Evolutionary conservation across 1,140 invertebrate genomes (phyloP).

Genomic region (Phenacoccus solenopsis): DNA sequence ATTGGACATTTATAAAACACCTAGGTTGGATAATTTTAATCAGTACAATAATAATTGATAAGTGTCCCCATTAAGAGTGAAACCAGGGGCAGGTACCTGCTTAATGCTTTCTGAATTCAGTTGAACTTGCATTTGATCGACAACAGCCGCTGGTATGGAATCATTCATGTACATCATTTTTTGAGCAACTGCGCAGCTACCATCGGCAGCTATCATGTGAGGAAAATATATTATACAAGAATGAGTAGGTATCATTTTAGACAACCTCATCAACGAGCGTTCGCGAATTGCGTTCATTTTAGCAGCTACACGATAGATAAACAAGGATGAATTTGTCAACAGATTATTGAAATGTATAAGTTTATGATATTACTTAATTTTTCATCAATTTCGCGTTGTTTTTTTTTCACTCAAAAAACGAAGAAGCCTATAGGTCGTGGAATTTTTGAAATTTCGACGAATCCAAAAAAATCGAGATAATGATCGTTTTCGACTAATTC

Average conservation of each 20-base stretch:
- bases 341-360: too few relatives aligned
- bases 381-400: too few relatives aligned
- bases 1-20: neutral
- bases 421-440: too few relatives aligned
- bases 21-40: neutral
- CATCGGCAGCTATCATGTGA: constrained; percentile 21
- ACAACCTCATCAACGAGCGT: constrained; percentile 23
- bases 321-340: neutral
- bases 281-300: constrained; percentile 24
- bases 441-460: too few relatives aligned
- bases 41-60: too few relatives aligned
- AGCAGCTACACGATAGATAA: constrained; percentile 23
- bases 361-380: too few relatives aligned
- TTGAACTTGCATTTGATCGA: neutral
- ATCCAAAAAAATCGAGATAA: too few relatives aligned
- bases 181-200: neutral
- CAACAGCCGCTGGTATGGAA: neutral
- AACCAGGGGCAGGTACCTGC: neutral
- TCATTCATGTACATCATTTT: neutral
- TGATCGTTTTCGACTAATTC: too few relatives aligned
- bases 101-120: neutral
- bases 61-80: too few relatives aligned
- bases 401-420: too few relatives aligned
- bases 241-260: constrained; percentile 21
- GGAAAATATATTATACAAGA: constrained; percentile 27